These are phyloP conservation scores for Sesia bembeciformis DNA, from an alignment of 2,888 invertebrate species.

Conservation along the genomic window DNA sequence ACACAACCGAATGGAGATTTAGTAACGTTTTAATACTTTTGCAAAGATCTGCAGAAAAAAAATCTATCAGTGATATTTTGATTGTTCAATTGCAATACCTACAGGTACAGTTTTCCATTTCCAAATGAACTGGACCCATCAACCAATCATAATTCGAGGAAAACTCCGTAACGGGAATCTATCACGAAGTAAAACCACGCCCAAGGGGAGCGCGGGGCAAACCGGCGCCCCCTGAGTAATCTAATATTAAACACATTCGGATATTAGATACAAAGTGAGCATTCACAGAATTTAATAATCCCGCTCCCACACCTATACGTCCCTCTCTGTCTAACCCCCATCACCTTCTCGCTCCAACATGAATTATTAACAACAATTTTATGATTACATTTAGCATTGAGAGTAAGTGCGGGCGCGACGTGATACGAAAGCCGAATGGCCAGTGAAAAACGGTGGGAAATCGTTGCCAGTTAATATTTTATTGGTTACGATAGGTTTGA, in stretches of 20 bases:
- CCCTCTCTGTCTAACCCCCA: conserved; percentile 22
- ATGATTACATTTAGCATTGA: conserved; percentile 70
- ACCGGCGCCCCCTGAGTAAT: conserved; percentile 53
- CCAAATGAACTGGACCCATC: conserved; percentile 42
- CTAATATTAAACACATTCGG: conserved; percentile 73
- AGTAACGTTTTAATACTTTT: too few species aligned
- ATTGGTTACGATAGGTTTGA: conserved; percentile 70
- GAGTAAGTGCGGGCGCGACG: conserved; percentile 59
- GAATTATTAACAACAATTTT: conserved; percentile 74
- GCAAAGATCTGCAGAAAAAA: too few species aligned
- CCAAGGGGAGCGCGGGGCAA: conserved; percentile 33
- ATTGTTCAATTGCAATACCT: too few species aligned
- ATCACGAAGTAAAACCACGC: conserved; percentile 48
- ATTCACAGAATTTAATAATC: conserved; percentile 74
- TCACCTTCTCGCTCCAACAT: conserved; percentile 31
- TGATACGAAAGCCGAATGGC: conserved; percentile 57
- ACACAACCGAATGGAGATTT: too few species aligned
- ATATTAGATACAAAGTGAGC: conserved; percentile 74
- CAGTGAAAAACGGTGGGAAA: conserved; percentile 66
- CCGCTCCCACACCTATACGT: conserved; percentile 40
- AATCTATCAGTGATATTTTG: too few species aligned
- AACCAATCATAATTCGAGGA: conserved; percentile 63
- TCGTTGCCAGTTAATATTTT: conserved; percentile 67
- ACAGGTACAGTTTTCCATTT: conserved; percentile 36
- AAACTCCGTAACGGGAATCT: conserved; percentile 48